Conservation (phyloP, 2,797 vertebrate genomes). For the Gallinago stenura region DNA sequence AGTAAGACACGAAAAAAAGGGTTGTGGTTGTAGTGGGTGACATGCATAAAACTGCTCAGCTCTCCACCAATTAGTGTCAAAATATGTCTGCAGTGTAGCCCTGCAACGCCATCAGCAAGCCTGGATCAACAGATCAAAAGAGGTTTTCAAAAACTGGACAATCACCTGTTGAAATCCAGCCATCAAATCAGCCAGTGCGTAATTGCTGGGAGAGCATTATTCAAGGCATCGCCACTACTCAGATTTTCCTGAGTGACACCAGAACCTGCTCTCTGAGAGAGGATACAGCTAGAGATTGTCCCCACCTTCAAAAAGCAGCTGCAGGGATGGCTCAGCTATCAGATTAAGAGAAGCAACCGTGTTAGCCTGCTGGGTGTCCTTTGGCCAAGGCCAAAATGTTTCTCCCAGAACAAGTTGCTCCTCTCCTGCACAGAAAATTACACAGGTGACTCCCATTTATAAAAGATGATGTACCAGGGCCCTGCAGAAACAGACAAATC, state of each 20-base stretch:
- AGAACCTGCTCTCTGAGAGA: neutral
- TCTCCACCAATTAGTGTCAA: neutral
- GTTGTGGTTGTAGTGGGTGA: neutral
- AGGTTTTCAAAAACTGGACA: neutral
- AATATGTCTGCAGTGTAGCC: neutral
- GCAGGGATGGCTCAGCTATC: conserved; percentile 43
- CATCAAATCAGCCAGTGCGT: neutral
- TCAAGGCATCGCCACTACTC: neutral
- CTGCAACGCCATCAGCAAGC: neutral
- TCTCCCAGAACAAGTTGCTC: conserved; percentile 40
- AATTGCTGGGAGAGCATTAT: neutral
- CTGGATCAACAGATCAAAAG: neutral
- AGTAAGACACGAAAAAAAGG: neutral
- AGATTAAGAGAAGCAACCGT: conserved; percentile 2
- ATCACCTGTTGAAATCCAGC: neutral
- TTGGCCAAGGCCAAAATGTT: conserved; percentile 42
- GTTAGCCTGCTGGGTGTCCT: neutral
- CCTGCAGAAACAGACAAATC: neutral
- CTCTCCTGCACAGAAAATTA: conserved; percentile 49
- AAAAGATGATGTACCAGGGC: conserved; percentile 53
- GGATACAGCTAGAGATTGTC: neutral
- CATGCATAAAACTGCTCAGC: neutral
- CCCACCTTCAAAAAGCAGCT: conserved; percentile 49
- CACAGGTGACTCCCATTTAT: conserved; percentile 64
- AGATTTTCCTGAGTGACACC: conserved; percentile 44